Conservation (phyloP, 2,797 vertebrate genomes). For the Cyprinella venusta region DNA sequence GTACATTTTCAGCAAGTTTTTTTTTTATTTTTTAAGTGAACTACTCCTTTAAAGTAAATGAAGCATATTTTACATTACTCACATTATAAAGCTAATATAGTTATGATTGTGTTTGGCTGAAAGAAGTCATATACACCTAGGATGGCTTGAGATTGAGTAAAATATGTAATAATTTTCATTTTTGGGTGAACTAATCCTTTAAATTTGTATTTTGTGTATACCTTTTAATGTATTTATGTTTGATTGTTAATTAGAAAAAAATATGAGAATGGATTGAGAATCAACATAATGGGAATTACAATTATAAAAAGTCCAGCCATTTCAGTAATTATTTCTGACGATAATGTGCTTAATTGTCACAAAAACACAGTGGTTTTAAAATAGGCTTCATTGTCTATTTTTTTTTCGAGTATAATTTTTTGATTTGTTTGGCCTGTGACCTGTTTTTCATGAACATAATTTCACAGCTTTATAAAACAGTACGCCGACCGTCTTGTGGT, state of each 20-base stretch:
- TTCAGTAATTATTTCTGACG: neutral
- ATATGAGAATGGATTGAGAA: neutral
- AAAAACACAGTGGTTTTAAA: neutral
- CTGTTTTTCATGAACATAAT: slow-evolving; percentile 6
- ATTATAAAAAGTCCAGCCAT: neutral
- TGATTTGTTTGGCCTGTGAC: neutral
- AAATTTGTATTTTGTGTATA: neutral
- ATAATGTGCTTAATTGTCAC: neutral
- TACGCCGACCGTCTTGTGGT: neutral
- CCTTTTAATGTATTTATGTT: neutral
- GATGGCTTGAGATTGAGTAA: too few species aligned
- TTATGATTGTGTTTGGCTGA: too few species aligned
- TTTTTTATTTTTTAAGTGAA: too few species aligned
- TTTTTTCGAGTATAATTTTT: neutral
- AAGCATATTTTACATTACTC: too few species aligned
- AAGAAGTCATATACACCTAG: too few species aligned
- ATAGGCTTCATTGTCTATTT: neutral
- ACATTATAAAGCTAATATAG: too few species aligned
- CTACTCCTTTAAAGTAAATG: too few species aligned
- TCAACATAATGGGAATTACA: neutral
- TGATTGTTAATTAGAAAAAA: neutral
- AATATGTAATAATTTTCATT: too few species aligned
- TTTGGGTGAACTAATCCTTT: too few species aligned
- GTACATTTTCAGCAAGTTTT: too few species aligned
- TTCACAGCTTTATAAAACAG: neutral